A percentile compares a stretch with the other conserved stretches of the same genome.
Evolutionary conservation across 2,888 invertebrate genomes (phyloP).

Genomic region (Carcina quercana): DNA sequence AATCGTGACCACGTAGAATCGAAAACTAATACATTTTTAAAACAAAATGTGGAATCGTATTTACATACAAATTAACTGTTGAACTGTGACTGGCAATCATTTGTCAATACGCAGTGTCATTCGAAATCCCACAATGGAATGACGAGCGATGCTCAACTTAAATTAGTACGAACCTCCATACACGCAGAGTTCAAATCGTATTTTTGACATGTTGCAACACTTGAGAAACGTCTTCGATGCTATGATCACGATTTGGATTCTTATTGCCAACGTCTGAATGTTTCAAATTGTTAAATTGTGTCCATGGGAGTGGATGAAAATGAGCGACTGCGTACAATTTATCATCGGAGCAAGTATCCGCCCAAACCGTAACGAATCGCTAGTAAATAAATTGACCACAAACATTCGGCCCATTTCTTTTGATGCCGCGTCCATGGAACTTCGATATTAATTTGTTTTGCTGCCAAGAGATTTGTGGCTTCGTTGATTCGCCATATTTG

Average conservation of each 20-base stretch:
- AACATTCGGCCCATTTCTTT: constrained; percentile 58
- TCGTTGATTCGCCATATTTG: constrained; percentile 23
- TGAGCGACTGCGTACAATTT: constrained; percentile 60
- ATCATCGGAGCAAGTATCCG: constrained; percentile 69
- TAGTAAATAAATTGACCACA: constrained; percentile 71
- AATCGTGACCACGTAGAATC: not conserved
- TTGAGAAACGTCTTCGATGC: constrained; percentile 13
- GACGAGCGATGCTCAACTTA: constrained; percentile 19
- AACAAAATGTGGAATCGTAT: constrained; percentile 41
- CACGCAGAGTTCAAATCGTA: constrained; percentile 39
- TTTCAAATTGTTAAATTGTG: constrained; percentile 21
- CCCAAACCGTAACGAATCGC: constrained; percentile 67
- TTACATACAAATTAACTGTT: constrained; percentile 68
- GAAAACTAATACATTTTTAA: not conserved
- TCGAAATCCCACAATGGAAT: constrained; percentile 39
- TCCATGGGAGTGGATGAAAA: constrained; percentile 35
- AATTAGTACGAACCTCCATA: constrained; percentile 26
- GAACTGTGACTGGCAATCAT: constrained; percentile 62
- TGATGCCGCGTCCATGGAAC: constrained; percentile 36
- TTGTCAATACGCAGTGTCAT: constrained; percentile 65
- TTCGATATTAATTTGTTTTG: constrained; percentile 45
- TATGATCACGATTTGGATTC: constrained; percentile 20
- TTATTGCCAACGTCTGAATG: constrained; percentile 22
- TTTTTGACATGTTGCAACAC: constrained; percentile 13
- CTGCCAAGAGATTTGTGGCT: constrained; percentile 24